Percentiles rank a stretch among this genome's conserved stretches.
phyloP scores from a whole-genome alignment of 2,797 vertebrate genomes.

The Arctocebus calabarensis region DNA sequence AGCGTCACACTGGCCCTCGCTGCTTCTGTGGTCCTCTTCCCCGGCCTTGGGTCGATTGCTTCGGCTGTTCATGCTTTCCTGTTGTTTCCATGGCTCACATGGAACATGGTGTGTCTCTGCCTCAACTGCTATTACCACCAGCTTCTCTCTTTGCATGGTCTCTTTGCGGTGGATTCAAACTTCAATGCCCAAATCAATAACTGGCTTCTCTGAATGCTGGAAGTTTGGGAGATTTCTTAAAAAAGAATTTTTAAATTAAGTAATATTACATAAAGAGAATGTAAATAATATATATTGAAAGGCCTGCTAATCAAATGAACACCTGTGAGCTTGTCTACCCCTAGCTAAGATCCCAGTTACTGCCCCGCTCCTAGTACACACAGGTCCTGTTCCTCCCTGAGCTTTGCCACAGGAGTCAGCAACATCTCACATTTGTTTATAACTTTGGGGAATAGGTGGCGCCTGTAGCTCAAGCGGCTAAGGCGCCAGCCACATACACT shows the following conservation, averaged over 20 bases:
- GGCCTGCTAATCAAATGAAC: not conserved
- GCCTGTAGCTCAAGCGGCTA: too few species aligned
- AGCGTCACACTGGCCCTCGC: not conserved
- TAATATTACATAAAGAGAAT: not conserved
- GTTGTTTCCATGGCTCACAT: not conserved
- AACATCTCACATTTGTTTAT: not conserved
- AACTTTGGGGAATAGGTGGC: not conserved
- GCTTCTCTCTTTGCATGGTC: not conserved
- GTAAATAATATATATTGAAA: not conserved
- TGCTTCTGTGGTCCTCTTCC: fast-evolving
- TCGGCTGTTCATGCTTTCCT: not conserved
- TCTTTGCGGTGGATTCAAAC: not conserved
- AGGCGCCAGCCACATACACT: too few species aligned
- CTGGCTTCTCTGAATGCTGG: not conserved
- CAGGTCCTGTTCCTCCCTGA: not conserved
- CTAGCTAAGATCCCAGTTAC: not conserved
- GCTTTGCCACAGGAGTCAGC: not conserved
- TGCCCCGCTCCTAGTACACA: fast-evolving
- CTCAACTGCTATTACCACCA: not conserved
- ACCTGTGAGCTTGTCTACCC: not conserved
- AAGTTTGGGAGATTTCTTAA: not conserved
- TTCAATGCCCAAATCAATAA: not conserved
- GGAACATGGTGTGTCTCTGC: not conserved
- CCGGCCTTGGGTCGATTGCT: too few species aligned
- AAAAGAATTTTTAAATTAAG: slow-evolving; percentile 13